Conservation (phyloP, 1,140 invertebrate species). For the Magallana ariakensis region DNA sequence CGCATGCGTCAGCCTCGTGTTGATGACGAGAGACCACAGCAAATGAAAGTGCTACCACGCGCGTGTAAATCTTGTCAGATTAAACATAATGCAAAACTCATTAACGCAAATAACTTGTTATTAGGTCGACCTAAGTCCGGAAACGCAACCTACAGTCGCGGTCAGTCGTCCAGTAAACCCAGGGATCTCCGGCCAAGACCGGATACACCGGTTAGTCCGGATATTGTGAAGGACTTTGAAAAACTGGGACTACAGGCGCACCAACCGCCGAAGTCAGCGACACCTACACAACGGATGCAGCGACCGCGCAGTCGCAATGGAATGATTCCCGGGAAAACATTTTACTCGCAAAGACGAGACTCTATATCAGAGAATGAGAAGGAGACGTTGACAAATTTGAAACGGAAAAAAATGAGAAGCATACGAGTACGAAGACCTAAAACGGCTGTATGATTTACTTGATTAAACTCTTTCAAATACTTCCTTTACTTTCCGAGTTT, state of each 20-base stretch:
- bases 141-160: constrained; percentile 67
- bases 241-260: constrained; percentile 67
- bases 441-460: constrained; percentile 45
- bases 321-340: constrained; percentile 71
- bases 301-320: constrained; percentile 68
- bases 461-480: too few relatives aligned
- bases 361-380: constrained; percentile 69
- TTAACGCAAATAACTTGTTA: constrained; percentile 74
- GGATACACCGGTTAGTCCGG: constrained; percentile 53
- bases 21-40: constrained; percentile 56
- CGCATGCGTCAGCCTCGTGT: constrained; percentile 67
- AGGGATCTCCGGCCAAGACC: constrained; percentile 64
- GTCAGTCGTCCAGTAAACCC: constrained; percentile 62
- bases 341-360: constrained; percentile 69
- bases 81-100: constrained; percentile 68
- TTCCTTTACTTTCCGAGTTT: too few relatives aligned
- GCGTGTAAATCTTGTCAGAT: constrained; percentile 69
- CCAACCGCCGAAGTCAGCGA: constrained; percentile 58
- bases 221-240: constrained; percentile 66
- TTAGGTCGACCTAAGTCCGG: constrained; percentile 71
- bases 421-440: constrained; percentile 53
- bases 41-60: constrained; percentile 59
- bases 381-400: constrained; percentile 46
- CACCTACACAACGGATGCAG: constrained; percentile 45
- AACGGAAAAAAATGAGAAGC: constrained; percentile 51